Base-by-base conservation (phyloP, 2,113 vertebrate species). In the Hydrolagus affinis region DNA sequence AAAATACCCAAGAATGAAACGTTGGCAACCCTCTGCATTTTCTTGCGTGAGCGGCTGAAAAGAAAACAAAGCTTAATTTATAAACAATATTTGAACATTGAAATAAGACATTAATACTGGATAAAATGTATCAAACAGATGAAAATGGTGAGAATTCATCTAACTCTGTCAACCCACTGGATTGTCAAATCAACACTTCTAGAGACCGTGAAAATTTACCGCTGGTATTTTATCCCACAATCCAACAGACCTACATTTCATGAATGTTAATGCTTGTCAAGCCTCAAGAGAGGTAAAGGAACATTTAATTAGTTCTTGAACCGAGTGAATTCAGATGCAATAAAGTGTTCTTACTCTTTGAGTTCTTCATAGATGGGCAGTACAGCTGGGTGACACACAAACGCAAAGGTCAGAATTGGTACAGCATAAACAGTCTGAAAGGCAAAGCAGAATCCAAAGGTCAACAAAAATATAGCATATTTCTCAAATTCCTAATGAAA, bases 301-400 rank as follows among this genome's bases (percentile, higher is more conserved):
- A 44, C 44, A 21, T 70, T 70, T 23, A 70, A 21, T 70, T 70
- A 70, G 17, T 70, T n/a, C 32, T 59, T 21, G 21, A 57, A 71
- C 57, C 11, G 15, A 59, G 19, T 60, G 59, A 25, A 71, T 4
- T 9, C 9, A 32, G 3, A 10, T 0, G 1, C 32, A 72, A 59
- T 23, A 71, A 68, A 2, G 66, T 68, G 14, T 3, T 93, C 92
- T 94, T 89, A 99, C 98, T 95, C 91, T 92, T 98, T 99, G 32
- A 99, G 93, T 87, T 99, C 97, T 90, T 97, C 95, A 56, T 99
- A 99, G 92, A 99, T 98, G 86, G 98, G 98, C 90, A 99, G 94
- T 89, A 99, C 93, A 85, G 96, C 96, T 57, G 98, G 97, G 89
- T 99, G 98, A 88, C 97, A 98, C 86, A 99, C 98, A 32, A 99